Evolutionary conservation across 2,888 invertebrate species (phyloP).

Genomic region (Drosophila sordidapex): DNA sequence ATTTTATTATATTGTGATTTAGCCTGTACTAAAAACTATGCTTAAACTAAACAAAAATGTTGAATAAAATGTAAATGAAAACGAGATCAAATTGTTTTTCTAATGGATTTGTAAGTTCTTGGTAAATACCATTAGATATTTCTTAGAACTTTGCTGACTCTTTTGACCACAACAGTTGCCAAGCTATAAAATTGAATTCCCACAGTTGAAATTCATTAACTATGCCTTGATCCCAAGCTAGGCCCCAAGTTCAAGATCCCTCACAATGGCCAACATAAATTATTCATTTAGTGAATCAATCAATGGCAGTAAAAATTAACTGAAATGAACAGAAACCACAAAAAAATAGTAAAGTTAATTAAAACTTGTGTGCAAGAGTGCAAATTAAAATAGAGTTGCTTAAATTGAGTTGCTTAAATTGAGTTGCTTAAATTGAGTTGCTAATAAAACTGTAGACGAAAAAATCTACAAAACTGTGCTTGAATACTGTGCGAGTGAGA

Average conservation of each 20-base stretch:
- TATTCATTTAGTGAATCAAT: slow-evolving; percentile 63
- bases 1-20: slow-evolving; percentile 82
- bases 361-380: slow-evolving; percentile 44
- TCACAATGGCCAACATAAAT: slow-evolving; percentile 33
- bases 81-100: neutral
- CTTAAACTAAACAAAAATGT: slow-evolving; percentile 46
- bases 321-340: slow-evolving; percentile 15
- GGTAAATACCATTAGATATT: slow-evolving; percentile 3
- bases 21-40: slow-evolving; percentile 72
- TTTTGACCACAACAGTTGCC: slow-evolving; percentile 22
- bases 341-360: slow-evolving; percentile 42
- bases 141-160: slow-evolving; percentile 17
- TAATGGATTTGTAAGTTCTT: slow-evolving; percentile 17
- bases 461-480: neutral
- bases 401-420: slow-evolving; percentile 50
- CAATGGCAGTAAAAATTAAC: slow-evolving; percentile 54
- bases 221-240: slow-evolving; percentile 47
- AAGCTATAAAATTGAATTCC: slow-evolving; percentile 35
- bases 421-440: slow-evolving; percentile 48
- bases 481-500: neutral
- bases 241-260: slow-evolving; percentile 68
- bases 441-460: slow-evolving; percentile 20
- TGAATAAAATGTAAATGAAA: slow-evolving; percentile 35
- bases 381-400: slow-evolving; percentile 50
- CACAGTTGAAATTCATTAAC: slow-evolving; percentile 30